A percentile compares a stretch with the other conserved stretches of the same genome.
Evolutionary conservation across 2,888 invertebrate species (phyloP).

Genomic region (Netelia melanura): DNA sequence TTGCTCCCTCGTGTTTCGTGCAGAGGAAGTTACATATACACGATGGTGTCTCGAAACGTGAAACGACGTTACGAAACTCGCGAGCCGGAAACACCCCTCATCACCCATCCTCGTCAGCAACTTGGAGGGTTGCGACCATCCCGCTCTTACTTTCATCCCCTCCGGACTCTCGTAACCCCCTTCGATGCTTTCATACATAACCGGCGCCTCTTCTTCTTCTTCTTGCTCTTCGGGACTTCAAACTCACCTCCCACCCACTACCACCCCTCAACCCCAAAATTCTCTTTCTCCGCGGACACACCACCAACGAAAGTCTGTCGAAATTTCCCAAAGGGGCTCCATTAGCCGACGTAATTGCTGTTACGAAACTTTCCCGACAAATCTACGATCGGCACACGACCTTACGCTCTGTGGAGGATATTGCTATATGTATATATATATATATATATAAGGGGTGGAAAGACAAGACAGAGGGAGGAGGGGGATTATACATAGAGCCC

Average conservation of each 20-base stretch:
- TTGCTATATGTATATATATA: conserved; percentile 1
- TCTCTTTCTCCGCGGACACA: conserved; percentile 51
- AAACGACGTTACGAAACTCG: not conserved
- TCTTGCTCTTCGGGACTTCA: conserved; percentile 11
- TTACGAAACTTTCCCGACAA: conserved; percentile 80
- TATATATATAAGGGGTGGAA: not conserved
- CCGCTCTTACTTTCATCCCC: not conserved
- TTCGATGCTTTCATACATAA: not conserved
- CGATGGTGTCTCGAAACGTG: not conserved
- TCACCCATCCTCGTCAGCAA: not conserved
- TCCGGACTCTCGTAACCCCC: not conserved
- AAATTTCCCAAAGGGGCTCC: conserved; percentile 77
- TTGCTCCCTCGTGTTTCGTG: conserved; percentile 26
- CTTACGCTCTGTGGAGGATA: not conserved
- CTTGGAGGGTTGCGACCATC: not conserved
- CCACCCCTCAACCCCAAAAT: not conserved
- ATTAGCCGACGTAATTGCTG: conserved; percentile 81
- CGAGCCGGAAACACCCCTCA: not conserved
- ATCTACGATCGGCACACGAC: conserved; percentile 78
- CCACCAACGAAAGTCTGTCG: conserved; percentile 74
- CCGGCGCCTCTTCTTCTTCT: conserved; percentile 13
- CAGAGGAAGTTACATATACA: not conserved
- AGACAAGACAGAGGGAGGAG: not conserved
- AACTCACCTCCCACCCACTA: conserved; percentile 12
- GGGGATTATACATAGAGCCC: conserved; percentile 14